Evolutionary conservation across 2,888 invertebrate genomes (phyloP), one percentile per base, ranked within the genome.

Genomic region (Ophonus ardosiacus): DNA sequence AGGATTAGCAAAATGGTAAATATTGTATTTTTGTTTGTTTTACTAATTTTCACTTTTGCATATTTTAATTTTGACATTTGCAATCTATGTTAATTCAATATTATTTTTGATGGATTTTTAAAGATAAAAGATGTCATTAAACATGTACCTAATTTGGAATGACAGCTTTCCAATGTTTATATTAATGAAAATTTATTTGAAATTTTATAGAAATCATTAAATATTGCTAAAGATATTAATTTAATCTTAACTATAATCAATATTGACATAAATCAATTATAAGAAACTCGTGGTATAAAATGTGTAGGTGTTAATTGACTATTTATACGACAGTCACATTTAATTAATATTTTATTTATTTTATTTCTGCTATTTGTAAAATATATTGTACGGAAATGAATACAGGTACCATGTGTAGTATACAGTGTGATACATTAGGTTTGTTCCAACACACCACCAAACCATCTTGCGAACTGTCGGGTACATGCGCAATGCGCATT

Each of bases 41-140:
- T 18, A 21, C 61, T 15, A 17, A 40, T 40, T 76, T 51, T 76
- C 43, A 13, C 21, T 56, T 7, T 51, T 21, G n/a, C 24, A 1
- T 68, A 68, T 68, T 21, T 24, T 18, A 17, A 68, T 68, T 18
- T 61, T 61, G 61, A 61, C n/a, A 68, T 21, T 18, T 68, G n/a
- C 18, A 1, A 63, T 15, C 15, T 15, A 18, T 63, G 63, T 63
- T 17, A 18, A 63, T 17, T 63, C 18, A 15, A 10, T 15, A 21
- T 18, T 15, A 18, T 68, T 68, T 17, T 21, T 18, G 68, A 51
- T 51, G 43, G 43, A 51, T 51, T 51, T 31, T 51, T 51, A 51
- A 51, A 51, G 10, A 7, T 10, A 5, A 51, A 31, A 31, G 31
- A 31, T 31, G 43, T 10, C 13, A 51, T 51, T 13, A 13, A 51